Percentiles rank a stretch among this genome's conserved stretches.
phyloP scores from a whole-genome alignment of 2,113 vertebrate genomes.

The Centropus bengalensis region DNA sequence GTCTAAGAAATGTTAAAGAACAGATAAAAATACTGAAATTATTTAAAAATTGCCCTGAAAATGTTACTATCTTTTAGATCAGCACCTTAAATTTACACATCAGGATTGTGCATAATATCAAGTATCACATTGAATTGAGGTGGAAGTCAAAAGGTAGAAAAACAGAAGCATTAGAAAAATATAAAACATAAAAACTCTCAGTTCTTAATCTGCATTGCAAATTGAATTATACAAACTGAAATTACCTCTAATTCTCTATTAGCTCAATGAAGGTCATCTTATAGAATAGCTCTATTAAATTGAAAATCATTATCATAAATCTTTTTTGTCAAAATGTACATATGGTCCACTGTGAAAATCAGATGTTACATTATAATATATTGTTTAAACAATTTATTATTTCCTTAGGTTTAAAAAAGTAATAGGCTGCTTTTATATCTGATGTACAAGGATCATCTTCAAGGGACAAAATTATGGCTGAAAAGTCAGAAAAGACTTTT shows the following conservation, averaged over 20 bases:
- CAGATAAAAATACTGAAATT: neutral
- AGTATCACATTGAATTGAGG: neutral
- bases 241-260: neutral
- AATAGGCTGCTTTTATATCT: neutral
- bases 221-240: neutral
- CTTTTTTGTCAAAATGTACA: neutral
- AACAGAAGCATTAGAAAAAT: neutral
- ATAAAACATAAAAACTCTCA: neutral
- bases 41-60: neutral
- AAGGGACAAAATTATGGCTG: neutral
- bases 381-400: neutral
- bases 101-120: neutral
- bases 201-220: neutral
- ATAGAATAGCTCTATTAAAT: neutral
- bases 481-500: neutral
- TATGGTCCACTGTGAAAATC: neutral
- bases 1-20: neutral
- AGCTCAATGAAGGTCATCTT: conserved; percentile 10
- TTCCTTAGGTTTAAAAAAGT: neutral
- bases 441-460: neutral
- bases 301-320: neutral
- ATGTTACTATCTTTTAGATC: neutral
- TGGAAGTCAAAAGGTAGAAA: neutral
- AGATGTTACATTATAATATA: neutral
- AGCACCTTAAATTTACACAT: neutral